Base-by-base conservation (phyloP, 2,888 invertebrate species). In the Acleris laterana region DNA sequence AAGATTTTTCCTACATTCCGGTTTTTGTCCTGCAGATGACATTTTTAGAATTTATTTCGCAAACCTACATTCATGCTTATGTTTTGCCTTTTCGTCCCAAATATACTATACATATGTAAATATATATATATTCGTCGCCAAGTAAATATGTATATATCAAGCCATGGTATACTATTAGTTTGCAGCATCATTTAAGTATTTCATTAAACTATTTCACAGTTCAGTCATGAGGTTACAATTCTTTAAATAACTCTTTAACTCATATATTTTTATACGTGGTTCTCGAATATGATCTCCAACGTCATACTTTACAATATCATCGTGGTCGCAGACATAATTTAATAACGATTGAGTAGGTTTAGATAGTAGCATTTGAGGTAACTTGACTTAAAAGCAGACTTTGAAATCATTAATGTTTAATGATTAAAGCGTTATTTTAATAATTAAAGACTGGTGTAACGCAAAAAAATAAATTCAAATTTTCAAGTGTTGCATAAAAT, bases 31-130 rank as follows among this genome's bases (percentile, higher is more conserved):
- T 16, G n/a, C 48, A 32, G n/a, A 25, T 42, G 17, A 42, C 66
- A 58, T 62, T 46, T 5, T 56, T n/a, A 25, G 3, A 19, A 7
- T 61, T 65, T 50, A 38, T 52, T 62, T 56, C n/a, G 62, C 65
- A 17, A 61, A 44, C n/a, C 32, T 49, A 56, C n/a, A 50, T 46
- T 13, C n/a, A 44, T 44, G 46, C 61, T 57, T 65, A 13, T 50
- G 20, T 60, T 60, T 46, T 42, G 17, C 52, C 16, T 22, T 49
- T 25, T 48, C 32, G 9, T 38, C 38, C 38, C 38, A n/a, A n/a
- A n/a, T n/a, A n/a, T n/a, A n/a, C n/a, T n/a, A n/a, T n/a, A n/a
- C n/a, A n/a, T n/a, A n/a, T n/a, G n/a, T n/a, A n/a, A n/a, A n/a
- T n/a, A n/a, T n/a, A n/a, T n/a, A n/a, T n/a, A n/a, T n/a, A 38